Conservation (phyloP, 2,888 invertebrate genomes). For the Brachypterus glaber region DNA sequence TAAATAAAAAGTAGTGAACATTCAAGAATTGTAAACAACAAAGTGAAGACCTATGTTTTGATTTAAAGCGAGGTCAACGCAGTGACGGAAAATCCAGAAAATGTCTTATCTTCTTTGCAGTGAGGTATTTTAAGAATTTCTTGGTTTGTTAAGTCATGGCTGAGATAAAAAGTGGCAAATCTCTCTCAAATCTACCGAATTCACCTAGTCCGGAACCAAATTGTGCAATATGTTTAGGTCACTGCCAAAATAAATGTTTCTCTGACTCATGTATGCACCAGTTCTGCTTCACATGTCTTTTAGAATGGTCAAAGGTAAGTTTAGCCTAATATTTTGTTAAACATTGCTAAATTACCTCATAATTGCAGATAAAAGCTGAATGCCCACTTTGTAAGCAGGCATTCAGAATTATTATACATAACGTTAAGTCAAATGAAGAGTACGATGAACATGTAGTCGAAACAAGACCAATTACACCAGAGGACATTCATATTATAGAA, state of each 20-base stretch:
- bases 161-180: constrained; percentile 27
- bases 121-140: too few relatives aligned
- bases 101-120: too few relatives aligned
- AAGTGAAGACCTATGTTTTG: too few relatives aligned
- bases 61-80: too few relatives aligned
- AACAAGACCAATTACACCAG: constrained; percentile 30
- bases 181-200: constrained; percentile 22
- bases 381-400: constrained; percentile 91
- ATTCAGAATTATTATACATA: constrained; percentile 86
- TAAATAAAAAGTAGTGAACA: too few relatives aligned
- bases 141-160: too few relatives aligned
- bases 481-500: constrained; percentile 26
- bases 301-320: constrained; percentile 84
- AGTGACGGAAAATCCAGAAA: too few relatives aligned
- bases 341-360: not conserved
- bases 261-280: constrained; percentile 89
- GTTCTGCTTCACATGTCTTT: constrained; percentile 86
- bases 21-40: too few relatives aligned
- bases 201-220: constrained; percentile 61
- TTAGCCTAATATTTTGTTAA: constrained; percentile 6
- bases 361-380: constrained; percentile 72
- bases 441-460: constrained; percentile 71
- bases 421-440: constrained; percentile 76
- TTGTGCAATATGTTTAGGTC: constrained; percentile 88
- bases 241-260: constrained; percentile 78